phyloP scores from a whole-genome alignment of 64 coral and sea anemone species.

The Stylophora pistillata region DNA sequence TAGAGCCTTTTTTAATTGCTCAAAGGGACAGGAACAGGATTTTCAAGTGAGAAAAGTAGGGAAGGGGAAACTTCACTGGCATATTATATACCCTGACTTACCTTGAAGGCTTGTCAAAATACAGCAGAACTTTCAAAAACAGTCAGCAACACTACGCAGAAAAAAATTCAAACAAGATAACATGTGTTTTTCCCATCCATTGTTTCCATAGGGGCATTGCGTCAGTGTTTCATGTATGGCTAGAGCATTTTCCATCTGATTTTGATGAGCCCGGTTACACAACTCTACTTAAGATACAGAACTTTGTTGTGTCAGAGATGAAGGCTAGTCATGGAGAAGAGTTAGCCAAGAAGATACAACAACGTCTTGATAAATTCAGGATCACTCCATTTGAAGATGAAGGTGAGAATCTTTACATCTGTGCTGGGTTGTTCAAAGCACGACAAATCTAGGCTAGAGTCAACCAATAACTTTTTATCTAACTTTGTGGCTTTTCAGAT shows the following conservation, averaged over 20 bases:
- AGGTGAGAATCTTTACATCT: neutral
- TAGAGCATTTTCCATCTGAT: slow-evolving; percentile 70
- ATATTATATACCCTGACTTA: no score
- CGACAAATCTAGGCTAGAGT: no score
- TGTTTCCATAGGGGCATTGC: slow-evolving; percentile 41
- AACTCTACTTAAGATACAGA: slow-evolving; percentile 56
- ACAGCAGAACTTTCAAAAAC: no score
- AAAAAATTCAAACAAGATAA: neutral
- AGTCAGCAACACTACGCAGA: no score
- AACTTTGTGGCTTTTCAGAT: no score
- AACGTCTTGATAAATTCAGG: slow-evolving; percentile 47
- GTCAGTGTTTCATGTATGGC: slow-evolving; percentile 61
- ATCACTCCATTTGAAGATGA: slow-evolving; percentile 72
- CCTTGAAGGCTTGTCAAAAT: no score
- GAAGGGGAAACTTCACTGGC: no score
- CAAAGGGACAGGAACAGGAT: no score
- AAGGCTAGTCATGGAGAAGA: slow-evolving; percentile 22
- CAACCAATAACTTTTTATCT: no score
- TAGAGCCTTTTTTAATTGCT: no score
- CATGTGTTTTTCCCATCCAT: neutral
- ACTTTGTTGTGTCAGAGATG: slow-evolving; percentile 49
- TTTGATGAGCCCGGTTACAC: slow-evolving; percentile 58
- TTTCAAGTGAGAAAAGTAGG: no score
- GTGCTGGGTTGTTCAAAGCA: no score
- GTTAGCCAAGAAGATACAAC: slow-evolving; percentile 58